Percentiles rank a stretch among this genome's conserved stretches.
These are phyloP conservation scores for Ruditapes philippinarum DNA, from an alignment of 1,140 invertebrate species.

Conservation along the genomic window DNA sequence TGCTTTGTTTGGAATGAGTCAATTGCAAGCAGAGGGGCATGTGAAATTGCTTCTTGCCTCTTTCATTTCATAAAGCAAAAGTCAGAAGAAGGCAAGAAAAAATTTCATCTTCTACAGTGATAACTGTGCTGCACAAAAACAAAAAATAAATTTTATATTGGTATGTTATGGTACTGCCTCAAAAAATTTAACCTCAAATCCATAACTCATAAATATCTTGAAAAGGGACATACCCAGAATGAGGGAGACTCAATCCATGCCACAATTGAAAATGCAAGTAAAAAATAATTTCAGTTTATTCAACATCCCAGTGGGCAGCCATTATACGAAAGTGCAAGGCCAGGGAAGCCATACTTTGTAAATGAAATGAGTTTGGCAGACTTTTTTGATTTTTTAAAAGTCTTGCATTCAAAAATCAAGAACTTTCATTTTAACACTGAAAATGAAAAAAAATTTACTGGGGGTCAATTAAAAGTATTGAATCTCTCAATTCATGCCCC, in stretches of 20 bases:
- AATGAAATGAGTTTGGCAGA: neutral
- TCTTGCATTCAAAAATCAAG: neutral
- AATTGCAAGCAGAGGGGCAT: neutral
- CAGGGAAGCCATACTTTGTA: neutral
- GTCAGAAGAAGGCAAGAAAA: neutral
- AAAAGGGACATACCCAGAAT: conserved; percentile 53
- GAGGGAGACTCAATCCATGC: conserved; percentile 38
- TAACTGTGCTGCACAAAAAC: conserved; percentile 35
- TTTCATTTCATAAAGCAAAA: neutral
- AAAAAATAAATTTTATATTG: neutral
- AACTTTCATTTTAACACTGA: conserved; percentile 12
- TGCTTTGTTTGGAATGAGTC: conserved; percentile 30
- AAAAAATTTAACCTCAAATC: neutral
- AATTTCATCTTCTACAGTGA: conserved; percentile 35
- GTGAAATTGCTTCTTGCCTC: conserved; percentile 16
- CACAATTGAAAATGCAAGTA: neutral
- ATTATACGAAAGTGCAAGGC: conserved; percentile 10
- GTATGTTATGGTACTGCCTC: conserved; percentile 41
- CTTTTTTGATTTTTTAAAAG: conserved; percentile 30
- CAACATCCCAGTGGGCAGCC: conserved; percentile 23
- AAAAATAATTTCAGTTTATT: conserved; percentile 1
- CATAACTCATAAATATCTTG: conserved; percentile 41
- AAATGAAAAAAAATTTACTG: neutral
- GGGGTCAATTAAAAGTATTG: conserved; percentile 12
- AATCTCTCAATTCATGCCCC: neutral